Conservation (phyloP, 2,797 vertebrate genomes). For the Gastrophryne carolinensis region DNA sequence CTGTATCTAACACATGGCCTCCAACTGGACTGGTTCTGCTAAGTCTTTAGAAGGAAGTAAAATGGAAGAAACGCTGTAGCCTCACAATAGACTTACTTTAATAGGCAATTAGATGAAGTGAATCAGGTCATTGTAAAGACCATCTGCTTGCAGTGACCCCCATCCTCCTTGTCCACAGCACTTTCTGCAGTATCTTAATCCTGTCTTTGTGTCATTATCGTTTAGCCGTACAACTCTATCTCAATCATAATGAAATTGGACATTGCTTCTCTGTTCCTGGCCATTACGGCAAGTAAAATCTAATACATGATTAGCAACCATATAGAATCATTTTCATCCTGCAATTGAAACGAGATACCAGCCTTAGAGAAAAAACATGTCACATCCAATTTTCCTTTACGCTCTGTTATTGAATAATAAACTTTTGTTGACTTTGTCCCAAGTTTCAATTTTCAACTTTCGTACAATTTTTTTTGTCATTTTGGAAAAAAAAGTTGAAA, state of each 20-base stretch:
- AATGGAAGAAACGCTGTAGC: too few species aligned
- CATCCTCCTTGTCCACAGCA: conserved; percentile 21
- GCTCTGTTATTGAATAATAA: too few species aligned
- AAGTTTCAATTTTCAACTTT: too few species aligned
- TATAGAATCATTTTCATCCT: neutral
- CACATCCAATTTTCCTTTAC: too few species aligned
- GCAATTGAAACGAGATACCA: too few species aligned
- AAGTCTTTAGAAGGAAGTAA: too few species aligned
- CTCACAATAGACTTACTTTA: conserved; percentile 21
- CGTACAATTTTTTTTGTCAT: too few species aligned
- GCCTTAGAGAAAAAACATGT: too few species aligned
- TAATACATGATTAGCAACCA: neutral
- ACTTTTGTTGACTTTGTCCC: too few species aligned
- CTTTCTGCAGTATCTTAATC: conserved; percentile 20
- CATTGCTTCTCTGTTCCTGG: neutral
- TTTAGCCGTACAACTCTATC: conserved; percentile 7
- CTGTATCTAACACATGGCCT: too few species aligned
- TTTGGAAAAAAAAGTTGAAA: too few species aligned
- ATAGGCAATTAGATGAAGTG: conserved; percentile 27
- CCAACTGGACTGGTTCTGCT: too few species aligned
- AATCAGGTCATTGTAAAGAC: conserved; percentile 24
- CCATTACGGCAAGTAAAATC: neutral
- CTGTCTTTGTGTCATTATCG: conserved; percentile 14
- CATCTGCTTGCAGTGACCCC: conserved; percentile 28
- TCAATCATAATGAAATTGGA: conserved; percentile 1